Percentiles rank a stretch among this genome's conserved stretches.
phyloP scores from a whole-genome alignment of 2,113 vertebrate genomes.

The Aptenodytes forsteri region DNA sequence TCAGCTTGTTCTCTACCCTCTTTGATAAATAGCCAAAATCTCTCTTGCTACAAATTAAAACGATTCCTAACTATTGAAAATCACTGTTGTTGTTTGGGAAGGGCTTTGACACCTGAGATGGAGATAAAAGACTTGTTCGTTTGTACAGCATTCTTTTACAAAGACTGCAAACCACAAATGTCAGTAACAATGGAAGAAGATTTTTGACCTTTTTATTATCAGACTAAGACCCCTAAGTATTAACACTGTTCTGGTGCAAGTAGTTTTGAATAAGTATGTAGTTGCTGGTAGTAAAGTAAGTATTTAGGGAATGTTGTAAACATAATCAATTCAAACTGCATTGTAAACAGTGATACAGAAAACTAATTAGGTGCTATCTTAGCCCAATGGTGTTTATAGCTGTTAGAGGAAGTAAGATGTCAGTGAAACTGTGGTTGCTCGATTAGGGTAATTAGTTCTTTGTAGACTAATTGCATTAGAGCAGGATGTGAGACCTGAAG shows the following conservation, averaged over 20 bases:
- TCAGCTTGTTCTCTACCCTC: not conserved
- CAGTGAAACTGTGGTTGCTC: conserved; percentile 78
- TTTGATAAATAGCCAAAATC: not conserved
- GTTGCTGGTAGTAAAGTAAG: conserved; percentile 31
- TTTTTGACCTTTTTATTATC: not conserved
- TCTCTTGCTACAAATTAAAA: not conserved
- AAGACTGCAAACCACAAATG: not conserved
- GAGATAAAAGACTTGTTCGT: not conserved
- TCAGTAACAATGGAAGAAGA: not conserved
- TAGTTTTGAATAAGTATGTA: not conserved
- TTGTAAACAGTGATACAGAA: conserved; percentile 76
- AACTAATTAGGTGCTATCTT: conserved; percentile 74
- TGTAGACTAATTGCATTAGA: conserved; percentile 80
- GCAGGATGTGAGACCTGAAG: conserved; percentile 80
- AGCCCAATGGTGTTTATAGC: conserved; percentile 80
- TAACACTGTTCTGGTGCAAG: not conserved
- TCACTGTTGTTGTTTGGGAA: not conserved
- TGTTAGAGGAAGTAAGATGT: conserved; percentile 81
- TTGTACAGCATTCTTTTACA: not conserved
- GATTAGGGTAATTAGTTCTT: conserved; percentile 83
- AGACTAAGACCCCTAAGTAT: not conserved
- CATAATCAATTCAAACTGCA: conserved; percentile 70
- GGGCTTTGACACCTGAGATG: not conserved
- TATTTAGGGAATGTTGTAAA: conserved; percentile 59
- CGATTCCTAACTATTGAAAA: not conserved